These are phyloP conservation scores for Drosophila sp. DNA, from an alignment of 1,140 invertebrate genomes.

Conservation along the genomic window DNA sequence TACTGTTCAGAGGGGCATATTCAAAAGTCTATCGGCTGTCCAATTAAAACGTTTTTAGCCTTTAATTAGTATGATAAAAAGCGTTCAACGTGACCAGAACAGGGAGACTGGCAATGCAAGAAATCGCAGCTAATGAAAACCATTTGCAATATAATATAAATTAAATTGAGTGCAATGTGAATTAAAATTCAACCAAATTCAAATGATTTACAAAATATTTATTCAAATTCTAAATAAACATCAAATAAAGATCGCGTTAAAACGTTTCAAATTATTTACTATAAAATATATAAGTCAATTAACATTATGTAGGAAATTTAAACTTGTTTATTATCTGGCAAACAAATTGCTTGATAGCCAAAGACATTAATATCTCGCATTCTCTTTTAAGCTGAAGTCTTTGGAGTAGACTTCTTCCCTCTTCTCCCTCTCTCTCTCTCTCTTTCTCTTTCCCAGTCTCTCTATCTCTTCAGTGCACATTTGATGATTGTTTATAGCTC, in stretches of 20 bases:
- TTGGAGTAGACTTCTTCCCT: background rate
- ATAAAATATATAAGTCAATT: conserved; percentile 15
- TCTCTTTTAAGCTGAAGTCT: conserved; percentile 2
- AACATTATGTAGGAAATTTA: conserved; percentile 3
- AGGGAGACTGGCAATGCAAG: conserved; percentile 19
- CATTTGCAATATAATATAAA: conserved; percentile 4
- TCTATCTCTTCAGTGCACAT: conserved; percentile 15
- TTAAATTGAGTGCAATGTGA: too few relatives aligned
- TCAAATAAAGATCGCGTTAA: background rate
- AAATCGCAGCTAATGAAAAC: conserved; percentile 12
- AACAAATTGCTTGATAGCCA: conserved; percentile 36
- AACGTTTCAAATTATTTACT: background rate
- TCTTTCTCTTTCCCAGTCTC: background rate
- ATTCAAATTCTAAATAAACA: too few relatives aligned
- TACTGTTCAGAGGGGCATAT: conserved; percentile 50
- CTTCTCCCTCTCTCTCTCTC: background rate
- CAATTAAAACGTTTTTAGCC: conserved; percentile 78
- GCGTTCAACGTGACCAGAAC: conserved; percentile 39
- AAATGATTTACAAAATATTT: too few relatives aligned
- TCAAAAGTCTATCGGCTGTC: conserved; percentile 77
- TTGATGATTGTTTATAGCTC: conserved; percentile 55
- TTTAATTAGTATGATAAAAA: conserved; percentile 77
- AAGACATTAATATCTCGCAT: conserved; percentile 11
- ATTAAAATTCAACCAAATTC: too few relatives aligned
- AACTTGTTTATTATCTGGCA: conserved; percentile 40